Percentiles rank a stretch among this genome's conserved stretches.
Evolutionary conservation across 2,113 vertebrate genomes (phyloP).

Genomic region (Gallinago jamesoni): DNA sequence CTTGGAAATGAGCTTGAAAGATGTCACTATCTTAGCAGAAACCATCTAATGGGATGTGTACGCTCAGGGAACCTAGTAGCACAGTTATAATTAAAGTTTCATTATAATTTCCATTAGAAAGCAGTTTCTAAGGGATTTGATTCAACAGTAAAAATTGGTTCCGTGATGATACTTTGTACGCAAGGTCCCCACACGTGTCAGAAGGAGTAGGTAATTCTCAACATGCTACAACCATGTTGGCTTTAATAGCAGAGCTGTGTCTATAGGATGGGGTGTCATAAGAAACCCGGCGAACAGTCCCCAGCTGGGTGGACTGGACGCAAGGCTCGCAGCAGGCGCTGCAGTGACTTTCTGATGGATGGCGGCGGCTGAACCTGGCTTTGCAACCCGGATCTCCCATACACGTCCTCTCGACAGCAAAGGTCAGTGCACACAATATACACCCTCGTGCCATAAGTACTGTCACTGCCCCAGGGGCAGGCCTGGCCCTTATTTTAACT

Average conservation of each 20-base stretch:
- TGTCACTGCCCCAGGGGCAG: neutral
- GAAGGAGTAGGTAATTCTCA: neutral
- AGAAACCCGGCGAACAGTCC: neutral
- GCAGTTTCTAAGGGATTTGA: constrained; percentile 45
- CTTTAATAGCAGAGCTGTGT: neutral
- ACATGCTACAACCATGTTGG: neutral
- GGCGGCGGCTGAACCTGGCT: fast-evolving
- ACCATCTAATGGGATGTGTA: constrained; percentile 61
- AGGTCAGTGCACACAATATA: neutral
- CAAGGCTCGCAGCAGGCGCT: fast-evolving
- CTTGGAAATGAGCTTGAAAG: constrained; percentile 56
- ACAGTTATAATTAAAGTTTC: constrained; percentile 71
- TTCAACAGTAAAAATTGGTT: constrained; percentile 1
- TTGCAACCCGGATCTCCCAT: neutral
- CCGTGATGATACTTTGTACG: neutral
- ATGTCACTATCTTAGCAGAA: constrained; percentile 53
- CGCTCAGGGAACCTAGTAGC: constrained; percentile 46
- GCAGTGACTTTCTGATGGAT: neutral
- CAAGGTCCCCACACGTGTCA: neutral
- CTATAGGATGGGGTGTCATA: neutral
- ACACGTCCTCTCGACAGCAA: fast-evolving
- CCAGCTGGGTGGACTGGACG: fast-evolving
- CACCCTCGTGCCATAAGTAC: neutral
- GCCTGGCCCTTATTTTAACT: neutral
- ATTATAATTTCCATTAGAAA: constrained; percentile 68